A percentile compares a stretch with the other conserved stretches of the same genome.
Conservation (phyloP, 2,797 vertebrate genomes). For the Eutrigla gurnardus region DNA sequence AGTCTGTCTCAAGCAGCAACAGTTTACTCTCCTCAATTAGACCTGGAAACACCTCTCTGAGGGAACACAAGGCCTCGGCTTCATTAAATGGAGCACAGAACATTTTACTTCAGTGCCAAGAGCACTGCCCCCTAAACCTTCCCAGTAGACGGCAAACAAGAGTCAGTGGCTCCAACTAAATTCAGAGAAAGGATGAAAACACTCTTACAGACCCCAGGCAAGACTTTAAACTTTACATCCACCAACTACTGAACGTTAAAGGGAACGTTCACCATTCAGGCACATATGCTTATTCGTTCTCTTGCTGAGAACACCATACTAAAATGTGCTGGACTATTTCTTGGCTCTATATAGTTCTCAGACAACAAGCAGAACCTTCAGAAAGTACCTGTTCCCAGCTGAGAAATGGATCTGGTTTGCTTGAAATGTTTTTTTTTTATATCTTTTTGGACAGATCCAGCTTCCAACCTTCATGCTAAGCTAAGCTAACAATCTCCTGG, state of each 20-base stretch:
- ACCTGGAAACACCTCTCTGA: slow-evolving; percentile 66
- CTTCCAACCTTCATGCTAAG: no score
- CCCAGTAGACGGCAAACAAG: slow-evolving; percentile 49
- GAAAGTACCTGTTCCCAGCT: no score
- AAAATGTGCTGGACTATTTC: no score
- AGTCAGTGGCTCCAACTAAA: slow-evolving; percentile 44
- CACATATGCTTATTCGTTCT: no score
- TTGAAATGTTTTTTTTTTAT: no score
- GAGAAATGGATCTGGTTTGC: no score
- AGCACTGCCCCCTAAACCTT: slow-evolving; percentile 66
- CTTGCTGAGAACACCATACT: no score
- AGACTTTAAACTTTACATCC: slow-evolving; percentile 1
- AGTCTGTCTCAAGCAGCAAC: slow-evolving; percentile 48
- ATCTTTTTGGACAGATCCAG: no score
- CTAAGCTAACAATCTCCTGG: no score
- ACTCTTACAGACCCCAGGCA: background rate
- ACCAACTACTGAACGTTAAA: slow-evolving; percentile 8
- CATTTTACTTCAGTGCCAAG: slow-evolving; percentile 59
- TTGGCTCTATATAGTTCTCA: no score
- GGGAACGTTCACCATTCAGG: slow-evolving; percentile 2
- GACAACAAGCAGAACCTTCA: no score
- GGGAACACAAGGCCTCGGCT: slow-evolving; percentile 61
- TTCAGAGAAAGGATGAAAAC: slow-evolving; percentile 48
- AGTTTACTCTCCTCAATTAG: slow-evolving; percentile 70
- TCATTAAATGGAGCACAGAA: slow-evolving; percentile 77